Conservation (phyloP, 92 coral and sea anemone species). For the Anthopleura xanthogrammica region DNA sequence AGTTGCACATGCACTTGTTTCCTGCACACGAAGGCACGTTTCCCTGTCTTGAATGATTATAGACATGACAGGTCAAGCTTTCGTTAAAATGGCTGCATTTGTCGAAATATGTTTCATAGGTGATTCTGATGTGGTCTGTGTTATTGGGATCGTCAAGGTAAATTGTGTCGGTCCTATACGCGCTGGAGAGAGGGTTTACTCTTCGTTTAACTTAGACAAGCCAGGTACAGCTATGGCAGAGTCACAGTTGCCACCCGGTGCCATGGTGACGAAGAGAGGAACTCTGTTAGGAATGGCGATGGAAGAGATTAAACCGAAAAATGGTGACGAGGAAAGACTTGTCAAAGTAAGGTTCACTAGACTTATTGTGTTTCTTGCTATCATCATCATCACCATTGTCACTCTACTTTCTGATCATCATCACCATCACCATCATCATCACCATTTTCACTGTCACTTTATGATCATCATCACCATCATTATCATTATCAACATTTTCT, state of each 20-base stretch:
- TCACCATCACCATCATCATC: too few relatives aligned
- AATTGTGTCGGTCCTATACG: constrained; percentile 80
- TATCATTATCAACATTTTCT: too few relatives aligned
- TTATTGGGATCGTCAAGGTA: constrained; percentile 87
- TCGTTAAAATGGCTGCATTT: background rate
- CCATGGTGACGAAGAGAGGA: constrained; percentile 37
- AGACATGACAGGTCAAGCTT: too few relatives aligned
- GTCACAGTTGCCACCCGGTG: constrained; percentile 81
- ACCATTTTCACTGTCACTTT: too few relatives aligned
- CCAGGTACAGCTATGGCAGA: constrained; percentile 96
- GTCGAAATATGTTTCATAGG: background rate
- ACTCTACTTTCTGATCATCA: too few relatives aligned
- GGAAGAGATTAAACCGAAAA: constrained; percentile 46
- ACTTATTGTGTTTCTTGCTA: constrained; percentile 23
- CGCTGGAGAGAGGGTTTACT: constrained; percentile 89
- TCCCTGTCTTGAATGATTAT: too few relatives aligned
- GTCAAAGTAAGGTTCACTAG: constrained; percentile 26
- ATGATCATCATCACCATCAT: too few relatives aligned
- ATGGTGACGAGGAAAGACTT: constrained; percentile 50
- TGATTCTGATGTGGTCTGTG: constrained; percentile 72
- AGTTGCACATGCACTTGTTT: too few relatives aligned
- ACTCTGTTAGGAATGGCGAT: constrained; percentile 56
- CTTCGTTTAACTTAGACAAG: constrained; percentile 54
- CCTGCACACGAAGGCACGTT: too few relatives aligned
- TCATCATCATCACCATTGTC: too few relatives aligned